Evolutionary conservation across 92 coral and sea anemone species (phyloP).

Genomic region (Bergia sp.): DNA sequence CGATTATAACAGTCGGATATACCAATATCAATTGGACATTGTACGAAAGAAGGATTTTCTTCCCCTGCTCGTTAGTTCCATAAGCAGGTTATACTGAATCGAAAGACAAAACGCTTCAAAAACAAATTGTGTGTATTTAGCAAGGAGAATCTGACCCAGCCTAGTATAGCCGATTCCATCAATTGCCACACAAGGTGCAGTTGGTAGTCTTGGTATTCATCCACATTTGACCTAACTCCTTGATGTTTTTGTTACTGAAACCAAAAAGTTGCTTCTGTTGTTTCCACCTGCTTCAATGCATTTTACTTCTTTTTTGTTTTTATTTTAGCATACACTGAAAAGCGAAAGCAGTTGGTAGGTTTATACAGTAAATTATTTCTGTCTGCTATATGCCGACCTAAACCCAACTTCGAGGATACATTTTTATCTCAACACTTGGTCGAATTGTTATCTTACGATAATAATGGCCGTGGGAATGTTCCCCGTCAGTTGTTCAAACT

Average conservation of each 20-base stretch:
- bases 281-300: background rate
- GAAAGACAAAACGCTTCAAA: background rate
- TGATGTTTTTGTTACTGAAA: background rate
- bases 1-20: background rate
- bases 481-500: background rate
- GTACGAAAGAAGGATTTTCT: background rate
- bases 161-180: background rate
- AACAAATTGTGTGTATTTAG: no score
- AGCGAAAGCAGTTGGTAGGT: no score
- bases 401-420: background rate
- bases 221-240: background rate
- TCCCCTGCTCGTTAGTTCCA: background rate
- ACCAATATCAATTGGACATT: background rate
- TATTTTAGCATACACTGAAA: background rate
- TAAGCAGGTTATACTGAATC: background rate
- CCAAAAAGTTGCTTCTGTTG: background rate
- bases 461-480: constrained; percentile 4
- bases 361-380: no score
- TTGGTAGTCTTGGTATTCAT: background rate
- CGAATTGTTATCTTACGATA: background rate
- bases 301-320: background rate
- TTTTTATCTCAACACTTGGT: background rate
- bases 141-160: background rate
- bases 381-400: no score
- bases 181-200: background rate